Evolutionary conservation across 2,113 vertebrate genomes (phyloP).

Genomic region (Malurus cyaneus): DNA sequence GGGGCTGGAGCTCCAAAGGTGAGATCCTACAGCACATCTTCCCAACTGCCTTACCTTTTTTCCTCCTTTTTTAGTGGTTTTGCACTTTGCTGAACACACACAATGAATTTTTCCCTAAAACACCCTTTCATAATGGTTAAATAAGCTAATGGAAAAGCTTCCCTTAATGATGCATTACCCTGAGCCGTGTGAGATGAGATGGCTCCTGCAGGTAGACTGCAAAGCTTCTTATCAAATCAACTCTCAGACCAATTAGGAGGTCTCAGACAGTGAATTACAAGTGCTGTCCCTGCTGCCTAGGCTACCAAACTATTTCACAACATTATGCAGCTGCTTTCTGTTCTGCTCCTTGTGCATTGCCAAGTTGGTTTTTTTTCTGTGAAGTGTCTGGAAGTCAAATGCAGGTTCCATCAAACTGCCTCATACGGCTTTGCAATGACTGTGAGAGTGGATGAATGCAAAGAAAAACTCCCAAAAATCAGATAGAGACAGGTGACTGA

Average conservation of each 20-base stretch:
- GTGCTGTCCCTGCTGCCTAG: background rate
- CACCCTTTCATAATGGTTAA: background rate
- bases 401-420: background rate
- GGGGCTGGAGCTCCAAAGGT: background rate
- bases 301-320: constrained; percentile 1
- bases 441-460: background rate
- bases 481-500: background rate
- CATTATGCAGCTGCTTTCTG: background rate
- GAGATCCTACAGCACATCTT: background rate
- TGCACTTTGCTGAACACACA: background rate
- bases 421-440: background rate
- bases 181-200: background rate
- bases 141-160: constrained; percentile 15
- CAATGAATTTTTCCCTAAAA: background rate
- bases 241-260: background rate
- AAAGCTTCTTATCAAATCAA: constrained; percentile 50
- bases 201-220: background rate
- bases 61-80: background rate
- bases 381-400: background rate
- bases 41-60: background rate
- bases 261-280: background rate
- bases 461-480: background rate
- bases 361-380: background rate
- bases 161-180: background rate
- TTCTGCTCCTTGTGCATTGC: background rate